Evolutionary conservation across 2,888 invertebrate species (phyloP).

Genomic region (Caenorhabditis imperialis): DNA sequence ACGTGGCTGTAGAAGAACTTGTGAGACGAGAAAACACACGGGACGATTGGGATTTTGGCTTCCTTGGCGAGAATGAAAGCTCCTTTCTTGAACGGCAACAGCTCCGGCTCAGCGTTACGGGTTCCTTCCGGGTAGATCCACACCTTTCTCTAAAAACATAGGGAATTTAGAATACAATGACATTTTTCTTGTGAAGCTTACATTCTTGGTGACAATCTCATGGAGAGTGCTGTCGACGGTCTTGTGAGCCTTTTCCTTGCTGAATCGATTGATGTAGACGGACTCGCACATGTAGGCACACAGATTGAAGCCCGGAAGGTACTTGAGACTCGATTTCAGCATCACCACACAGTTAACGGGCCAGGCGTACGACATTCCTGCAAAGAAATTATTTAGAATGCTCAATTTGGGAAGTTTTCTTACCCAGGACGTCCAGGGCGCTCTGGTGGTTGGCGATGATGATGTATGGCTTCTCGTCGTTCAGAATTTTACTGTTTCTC

Average conservation of each 20-base stretch:
- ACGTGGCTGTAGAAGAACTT: conserved; percentile 81
- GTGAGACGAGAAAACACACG: conserved; percentile 92
- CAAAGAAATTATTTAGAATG: conserved; percentile 6
- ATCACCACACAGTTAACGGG: conserved; percentile 75
- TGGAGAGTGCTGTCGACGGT: conserved; percentile 65
- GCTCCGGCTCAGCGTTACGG: conserved; percentile 85
- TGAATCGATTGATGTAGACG: conserved; percentile 70
- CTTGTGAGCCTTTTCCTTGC: conserved; percentile 65
- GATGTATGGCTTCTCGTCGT: conserved; percentile 66
- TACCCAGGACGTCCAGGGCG: conserved; percentile 73
- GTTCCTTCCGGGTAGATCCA: conserved; percentile 97
- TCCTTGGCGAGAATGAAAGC: conserved; percentile 91
- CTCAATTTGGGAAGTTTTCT: conserved; percentile 1
- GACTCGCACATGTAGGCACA: conserved; percentile 70
- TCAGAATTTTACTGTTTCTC: conserved; percentile 55
- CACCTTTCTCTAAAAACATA: conserved; percentile 83
- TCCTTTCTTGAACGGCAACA: conserved; percentile 95
- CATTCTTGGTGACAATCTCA: conserved; percentile 63
- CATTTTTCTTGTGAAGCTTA: conserved; percentile 5
- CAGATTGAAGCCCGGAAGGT: conserved; percentile 75
- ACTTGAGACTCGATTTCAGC: conserved; percentile 75
- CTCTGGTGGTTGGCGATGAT: conserved; percentile 77
- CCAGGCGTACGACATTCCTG: conserved; percentile 71
- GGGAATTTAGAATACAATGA: no score
- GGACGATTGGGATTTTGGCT: conserved; percentile 85